Evolutionary conservation across 2,888 invertebrate genomes (phyloP), one percentile per base, ranked within the genome.

Genomic region (Tridacna gigas): DNA sequence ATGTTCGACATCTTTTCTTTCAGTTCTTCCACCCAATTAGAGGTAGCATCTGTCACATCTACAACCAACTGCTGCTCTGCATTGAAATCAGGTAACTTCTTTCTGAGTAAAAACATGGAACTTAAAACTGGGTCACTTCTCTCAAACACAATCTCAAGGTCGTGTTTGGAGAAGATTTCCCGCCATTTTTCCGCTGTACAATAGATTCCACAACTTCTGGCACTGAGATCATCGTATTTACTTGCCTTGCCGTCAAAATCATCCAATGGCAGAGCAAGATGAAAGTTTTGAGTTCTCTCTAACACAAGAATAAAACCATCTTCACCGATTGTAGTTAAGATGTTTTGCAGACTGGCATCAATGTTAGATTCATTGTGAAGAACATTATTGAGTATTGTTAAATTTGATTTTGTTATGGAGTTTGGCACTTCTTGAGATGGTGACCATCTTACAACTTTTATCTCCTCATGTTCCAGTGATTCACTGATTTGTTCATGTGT

Each of bases 1-100:
- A 74, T 96, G 96, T 96, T 96, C 85, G 96, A 96, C 94, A 99
- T 93, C 0, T 97, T 96, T 0, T 96, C 96, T 94, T 98, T 98
- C 60, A 99, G 95, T 15, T 96, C 95, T 73, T 97, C 97, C 73
- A 99, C 96, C 98, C 98, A 99, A 28, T 77, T 82, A 77, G 89
- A 91, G 13, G 81, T 81, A n/a, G 87, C 74, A 28, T 89, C 88
- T 77, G 91, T 88, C 51, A 92, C 87, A 67, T 83, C 77, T 22
- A 93, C 18, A 18, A 91, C 22, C 37, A 80, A 86, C 28, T 86
- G 86, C n/a, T 85, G 61, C 9, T 65, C 45, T 71, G 67, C 18
- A 0, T 18, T n/a, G 61, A 26, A 26, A 7, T 48, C 48, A 22
- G 61, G 51, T 28, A 48, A 20, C 73, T 80, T 81, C 91, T 96